Conservation (phyloP, 2,113 vertebrate species). For the Daboia siamensis region DNA sequence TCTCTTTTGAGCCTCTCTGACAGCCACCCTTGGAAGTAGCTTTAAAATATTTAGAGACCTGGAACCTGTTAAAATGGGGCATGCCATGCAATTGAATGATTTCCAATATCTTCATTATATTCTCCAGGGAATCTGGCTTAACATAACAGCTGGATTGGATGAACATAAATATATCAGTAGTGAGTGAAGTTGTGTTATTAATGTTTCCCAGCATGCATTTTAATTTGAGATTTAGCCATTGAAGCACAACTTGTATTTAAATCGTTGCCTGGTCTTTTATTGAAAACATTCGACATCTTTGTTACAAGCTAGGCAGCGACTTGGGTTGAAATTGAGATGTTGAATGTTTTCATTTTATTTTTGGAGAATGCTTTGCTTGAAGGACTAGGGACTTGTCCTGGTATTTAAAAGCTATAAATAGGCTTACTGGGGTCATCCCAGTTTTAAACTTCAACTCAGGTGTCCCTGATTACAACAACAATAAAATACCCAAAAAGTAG, state of each 20-base stretch:
- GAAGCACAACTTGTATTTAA: conserved; percentile 21
- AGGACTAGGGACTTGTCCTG: not conserved
- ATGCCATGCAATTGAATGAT: not conserved
- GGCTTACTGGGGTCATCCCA: not conserved
- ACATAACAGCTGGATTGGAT: conserved; percentile 34
- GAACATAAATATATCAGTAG: conserved; percentile 31
- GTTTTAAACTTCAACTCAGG: not conserved
- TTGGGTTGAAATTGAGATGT: not conserved
- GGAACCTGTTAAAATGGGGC: conserved; percentile 19
- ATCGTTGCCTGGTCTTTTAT: conserved; percentile 7
- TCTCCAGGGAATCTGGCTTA: conserved; percentile 42
- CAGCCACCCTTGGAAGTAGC: not conserved
- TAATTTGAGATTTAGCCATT: conserved; percentile 26
- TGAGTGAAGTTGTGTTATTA: conserved; percentile 34
- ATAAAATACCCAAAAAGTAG: not conserved
- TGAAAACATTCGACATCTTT: conserved; percentile 7
- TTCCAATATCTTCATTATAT: conserved; percentile 33
- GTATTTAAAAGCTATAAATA: not conserved
- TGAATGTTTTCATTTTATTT: not conserved
- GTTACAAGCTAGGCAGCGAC: not conserved
- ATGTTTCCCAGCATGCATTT: conserved; percentile 32
- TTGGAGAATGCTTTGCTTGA: not conserved
- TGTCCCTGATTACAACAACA: not conserved
- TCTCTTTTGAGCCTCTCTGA: conserved; percentile 51
- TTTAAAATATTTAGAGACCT: not conserved